These are phyloP conservation scores for Nymphalis urticae DNA, from an alignment of 2,888 invertebrate species.

Conservation along the genomic window DNA sequence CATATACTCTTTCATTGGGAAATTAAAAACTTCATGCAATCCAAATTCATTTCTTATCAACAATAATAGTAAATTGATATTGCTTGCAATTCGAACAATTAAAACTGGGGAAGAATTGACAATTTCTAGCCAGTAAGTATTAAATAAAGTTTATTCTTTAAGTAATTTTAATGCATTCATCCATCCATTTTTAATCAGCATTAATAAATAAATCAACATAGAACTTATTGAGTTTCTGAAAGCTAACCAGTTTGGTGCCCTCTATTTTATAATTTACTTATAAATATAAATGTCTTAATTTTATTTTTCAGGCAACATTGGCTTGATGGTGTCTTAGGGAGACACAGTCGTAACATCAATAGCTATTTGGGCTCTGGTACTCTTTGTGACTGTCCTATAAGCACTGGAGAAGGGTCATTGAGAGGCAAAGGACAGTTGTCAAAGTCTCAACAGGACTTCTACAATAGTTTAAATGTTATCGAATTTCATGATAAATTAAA, in stretches of 20 bases:
- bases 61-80: conserved; percentile 40
- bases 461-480: conserved; percentile 5
- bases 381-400: conserved; percentile 17
- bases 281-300: not conserved
- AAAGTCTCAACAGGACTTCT: conserved; percentile 16
- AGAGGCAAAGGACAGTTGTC: conserved; percentile 3
- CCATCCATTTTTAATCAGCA: not conserved
- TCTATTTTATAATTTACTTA: not conserved
- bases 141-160: not conserved
- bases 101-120: conserved; percentile 44
- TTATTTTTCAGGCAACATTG: conserved; percentile 16
- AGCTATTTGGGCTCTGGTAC: conserved; percentile 12
- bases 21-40: conserved; percentile 44
- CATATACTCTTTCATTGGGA: conserved; percentile 44
- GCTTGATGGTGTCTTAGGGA: not conserved
- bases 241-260: too few relatives aligned
- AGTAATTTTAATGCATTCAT: not conserved
- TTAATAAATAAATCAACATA: too few relatives aligned
- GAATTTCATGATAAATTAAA: conserved; percentile 10
- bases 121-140: conserved; percentile 43
- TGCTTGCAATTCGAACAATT: conserved; percentile 45
- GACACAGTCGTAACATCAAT: conserved; percentile 6
- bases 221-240: too few relatives aligned
- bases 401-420: not conserved
- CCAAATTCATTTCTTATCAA: conserved; percentile 42